Evolutionary conservation across 2,113 vertebrate genomes (phyloP).

Genomic region (Crypturellus undulatus): DNA sequence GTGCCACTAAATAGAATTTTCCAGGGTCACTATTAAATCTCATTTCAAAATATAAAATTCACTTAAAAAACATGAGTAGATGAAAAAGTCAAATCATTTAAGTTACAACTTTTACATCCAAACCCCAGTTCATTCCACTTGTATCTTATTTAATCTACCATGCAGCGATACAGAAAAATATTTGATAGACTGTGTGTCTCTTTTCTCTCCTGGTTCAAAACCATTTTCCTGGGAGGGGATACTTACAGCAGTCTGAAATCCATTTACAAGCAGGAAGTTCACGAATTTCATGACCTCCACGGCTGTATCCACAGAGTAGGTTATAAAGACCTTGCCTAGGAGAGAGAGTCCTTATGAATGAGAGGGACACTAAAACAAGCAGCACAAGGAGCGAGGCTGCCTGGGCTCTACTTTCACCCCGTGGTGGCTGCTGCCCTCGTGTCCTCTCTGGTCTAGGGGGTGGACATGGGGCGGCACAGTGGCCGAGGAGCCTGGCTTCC

Average conservation of each 20-base stretch:
- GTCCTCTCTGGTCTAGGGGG: background rate
- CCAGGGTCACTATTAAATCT: background rate
- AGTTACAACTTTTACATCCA: background rate
- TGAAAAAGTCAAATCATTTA: background rate
- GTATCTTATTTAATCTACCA: background rate
- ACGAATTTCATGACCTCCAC: slow-evolving; percentile 82
- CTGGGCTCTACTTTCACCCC: background rate
- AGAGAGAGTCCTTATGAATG: slow-evolving; percentile 51
- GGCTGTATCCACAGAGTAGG: slow-evolving; percentile 82
- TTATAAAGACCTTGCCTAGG: slow-evolving; percentile 86
- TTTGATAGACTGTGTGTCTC: background rate
- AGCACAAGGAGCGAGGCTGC: background rate
- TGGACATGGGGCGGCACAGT: fast-evolving
- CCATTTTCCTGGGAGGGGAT: slow-evolving; percentile 2
- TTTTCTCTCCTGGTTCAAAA: background rate
- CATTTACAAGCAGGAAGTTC: slow-evolving; percentile 82
- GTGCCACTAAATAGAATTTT: slow-evolving; percentile 3
- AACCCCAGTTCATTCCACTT: background rate
- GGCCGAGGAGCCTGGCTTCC: background rate
- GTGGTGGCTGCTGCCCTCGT: fast-evolving
- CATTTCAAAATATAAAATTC: background rate
- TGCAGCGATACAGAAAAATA: background rate
- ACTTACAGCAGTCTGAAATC: slow-evolving; percentile 86
- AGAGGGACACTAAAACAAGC: background rate
- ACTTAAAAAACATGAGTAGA: slow-evolving; percentile 7